A percentile compares a stretch with the other conserved stretches of the same genome.
phyloP scores from a whole-genome alignment of 2,113 vertebrate genomes.

The Xiphophorus maculatus region DNA sequence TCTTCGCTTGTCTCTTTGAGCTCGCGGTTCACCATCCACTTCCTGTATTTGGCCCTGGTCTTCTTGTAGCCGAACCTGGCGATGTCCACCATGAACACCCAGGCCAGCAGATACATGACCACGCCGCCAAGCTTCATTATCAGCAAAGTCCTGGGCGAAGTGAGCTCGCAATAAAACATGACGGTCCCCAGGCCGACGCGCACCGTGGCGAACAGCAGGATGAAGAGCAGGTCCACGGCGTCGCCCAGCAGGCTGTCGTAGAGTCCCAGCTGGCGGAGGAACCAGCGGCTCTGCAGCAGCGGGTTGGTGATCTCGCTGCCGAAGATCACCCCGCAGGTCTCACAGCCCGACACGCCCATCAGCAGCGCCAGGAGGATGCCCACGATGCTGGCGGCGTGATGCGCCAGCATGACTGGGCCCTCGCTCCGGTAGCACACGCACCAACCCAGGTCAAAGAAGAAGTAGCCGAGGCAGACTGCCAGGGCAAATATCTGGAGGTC shows the following conservation, averaged over 20 bases:
- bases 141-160: constrained; percentile 82
- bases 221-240: constrained; percentile 90
- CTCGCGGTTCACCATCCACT: no score
- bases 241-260: constrained; percentile 88
- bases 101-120: constrained; percentile 90
- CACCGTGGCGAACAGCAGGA: constrained; percentile 87
- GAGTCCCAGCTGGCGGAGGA: constrained; percentile 86
- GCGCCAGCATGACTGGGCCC: no score
- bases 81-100: constrained; percentile 95
- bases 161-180: constrained; percentile 90
- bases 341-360: constrained; percentile 85
- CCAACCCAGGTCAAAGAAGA: constrained; percentile 94
- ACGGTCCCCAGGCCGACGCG: constrained; percentile 88
- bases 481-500: constrained; percentile 84
- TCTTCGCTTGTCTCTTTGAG: constrained; percentile 54
- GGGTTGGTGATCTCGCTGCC: constrained; percentile 97
- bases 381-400: constrained; percentile 86
- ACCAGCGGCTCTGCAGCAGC: constrained; percentile 93
- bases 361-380: constrained; percentile 85
- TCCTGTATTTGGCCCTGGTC: no score
- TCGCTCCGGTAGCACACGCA: constrained; percentile 86
- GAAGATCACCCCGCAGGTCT: constrained; percentile 91
- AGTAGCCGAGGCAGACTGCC: constrained; percentile 92
- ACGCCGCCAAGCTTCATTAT: constrained; percentile 88
- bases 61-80: constrained; percentile 38